Conservation (phyloP, 2,888 invertebrate species). For the Eledone cirrhosa region DNA sequence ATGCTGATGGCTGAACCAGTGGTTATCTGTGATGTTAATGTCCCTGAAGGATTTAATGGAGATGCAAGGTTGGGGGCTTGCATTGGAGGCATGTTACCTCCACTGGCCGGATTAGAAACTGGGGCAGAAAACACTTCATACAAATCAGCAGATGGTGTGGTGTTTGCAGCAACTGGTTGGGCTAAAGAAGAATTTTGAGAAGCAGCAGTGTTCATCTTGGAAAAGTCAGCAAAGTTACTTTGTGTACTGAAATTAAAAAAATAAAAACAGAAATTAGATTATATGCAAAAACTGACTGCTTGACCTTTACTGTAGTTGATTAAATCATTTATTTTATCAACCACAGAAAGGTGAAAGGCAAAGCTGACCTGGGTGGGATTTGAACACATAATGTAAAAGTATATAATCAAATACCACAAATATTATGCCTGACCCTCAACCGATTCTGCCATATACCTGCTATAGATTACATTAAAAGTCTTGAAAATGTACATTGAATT, state of each 20-base stretch:
- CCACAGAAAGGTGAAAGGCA: no score
- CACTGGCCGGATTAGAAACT: background rate
- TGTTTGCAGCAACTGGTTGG: background rate
- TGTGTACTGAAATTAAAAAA: conserved; percentile 1
- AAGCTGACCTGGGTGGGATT: no score
- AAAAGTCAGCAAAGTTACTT: conserved; percentile 27
- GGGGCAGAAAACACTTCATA: conserved; percentile 6
- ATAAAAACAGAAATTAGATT: no score
- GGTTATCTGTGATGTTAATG: background rate
- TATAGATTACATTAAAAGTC: no score
- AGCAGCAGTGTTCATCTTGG: conserved; percentile 18
- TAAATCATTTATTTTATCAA: no score
- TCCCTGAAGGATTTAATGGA: conserved; percentile 1
- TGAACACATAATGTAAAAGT: no score
- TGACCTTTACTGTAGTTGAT: no score
- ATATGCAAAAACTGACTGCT: no score
- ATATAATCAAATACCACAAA: no score
- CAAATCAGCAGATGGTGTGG: conserved; percentile 22
- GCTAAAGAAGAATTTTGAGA: background rate
- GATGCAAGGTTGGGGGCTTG: conserved; percentile 9
- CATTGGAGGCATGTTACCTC: conserved; percentile 7
- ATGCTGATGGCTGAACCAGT: conserved; percentile 25
- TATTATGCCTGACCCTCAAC: no score
- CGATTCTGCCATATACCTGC: no score
- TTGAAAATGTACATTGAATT: no score